These are phyloP conservation scores for Macaria notata DNA, from an alignment of 2,888 invertebrate species.

Conservation along the genomic window DNA sequence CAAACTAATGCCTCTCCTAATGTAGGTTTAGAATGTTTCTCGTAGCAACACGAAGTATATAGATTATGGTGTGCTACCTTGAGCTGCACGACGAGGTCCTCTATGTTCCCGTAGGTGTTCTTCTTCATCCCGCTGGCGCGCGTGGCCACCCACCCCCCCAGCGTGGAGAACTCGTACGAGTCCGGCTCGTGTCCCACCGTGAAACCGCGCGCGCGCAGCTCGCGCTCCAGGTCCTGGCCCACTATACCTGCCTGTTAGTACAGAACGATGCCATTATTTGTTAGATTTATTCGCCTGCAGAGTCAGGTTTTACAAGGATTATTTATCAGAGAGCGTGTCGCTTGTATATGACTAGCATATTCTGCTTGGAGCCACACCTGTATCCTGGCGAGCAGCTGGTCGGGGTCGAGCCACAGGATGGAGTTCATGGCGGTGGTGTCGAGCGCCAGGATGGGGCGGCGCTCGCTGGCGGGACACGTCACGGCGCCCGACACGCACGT, in stretches of 20 bases:
- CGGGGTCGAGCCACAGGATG: constrained; percentile 94
- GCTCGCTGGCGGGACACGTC: constrained; percentile 87
- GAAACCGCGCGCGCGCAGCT: constrained; percentile 88
- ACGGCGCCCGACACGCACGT: constrained; percentile 95
- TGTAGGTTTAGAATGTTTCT: no score
- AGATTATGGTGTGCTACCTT: constrained; percentile 76
- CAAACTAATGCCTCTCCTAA: no score
- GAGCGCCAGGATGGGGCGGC: constrained; percentile 91
- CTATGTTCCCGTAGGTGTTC: constrained; percentile 98
- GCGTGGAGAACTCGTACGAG: constrained; percentile 97
- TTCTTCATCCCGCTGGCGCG: constrained; percentile 99
- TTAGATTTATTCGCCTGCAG: no score
- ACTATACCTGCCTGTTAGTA: constrained; percentile 93
- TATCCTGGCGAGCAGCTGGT: constrained; percentile 67
- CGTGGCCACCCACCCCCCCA: constrained; percentile 99
- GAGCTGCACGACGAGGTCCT: constrained; percentile 95
- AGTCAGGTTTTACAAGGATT: no score
- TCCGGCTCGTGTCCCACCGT: constrained; percentile 99
- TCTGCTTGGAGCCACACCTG: constrained; percentile 48
- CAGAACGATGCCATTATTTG: no score
- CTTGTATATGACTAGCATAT: no score
- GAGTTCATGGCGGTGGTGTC: constrained; percentile 98
- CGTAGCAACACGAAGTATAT: no score
- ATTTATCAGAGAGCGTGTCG: no score
- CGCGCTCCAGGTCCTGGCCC: constrained; percentile 96